These are phyloP conservation scores for Aspidoscelis tigris DNA, from an alignment of 2,113 vertebrate genomes.

Conservation along the genomic window DNA sequence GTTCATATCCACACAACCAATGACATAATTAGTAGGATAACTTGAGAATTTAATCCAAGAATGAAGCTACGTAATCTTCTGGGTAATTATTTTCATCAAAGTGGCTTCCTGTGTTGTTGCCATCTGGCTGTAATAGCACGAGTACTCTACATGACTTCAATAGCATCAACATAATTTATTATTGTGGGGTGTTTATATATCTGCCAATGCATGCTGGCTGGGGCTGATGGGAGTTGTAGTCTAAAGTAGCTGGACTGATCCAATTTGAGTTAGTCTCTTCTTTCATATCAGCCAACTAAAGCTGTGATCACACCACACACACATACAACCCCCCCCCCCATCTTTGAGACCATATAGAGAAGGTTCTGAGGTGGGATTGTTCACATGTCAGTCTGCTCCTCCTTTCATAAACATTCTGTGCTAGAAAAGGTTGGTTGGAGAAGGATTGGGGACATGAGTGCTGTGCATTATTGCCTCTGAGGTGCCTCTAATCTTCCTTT, in stretches of 20 bases:
- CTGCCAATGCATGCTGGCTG: not conserved
- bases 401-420: too few relatives aligned
- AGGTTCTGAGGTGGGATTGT: too few relatives aligned
- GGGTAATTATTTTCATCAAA: constrained; percentile 19
- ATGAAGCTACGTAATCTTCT: not conserved
- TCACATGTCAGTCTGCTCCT: too few relatives aligned
- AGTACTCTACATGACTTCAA: not conserved
- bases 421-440: too few relatives aligned
- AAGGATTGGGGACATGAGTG: too few relatives aligned
- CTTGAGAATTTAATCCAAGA: not conserved
- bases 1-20: not conserved
- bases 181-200: not conserved
- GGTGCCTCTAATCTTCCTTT: too few relatives aligned
- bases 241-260: not conserved
- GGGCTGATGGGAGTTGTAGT: not conserved
- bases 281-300: not conserved
- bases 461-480: too few relatives aligned
- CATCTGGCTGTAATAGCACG: constrained; percentile 2
- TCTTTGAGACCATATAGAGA: too few relatives aligned
- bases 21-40: constrained; percentile 1
- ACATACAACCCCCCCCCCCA: too few relatives aligned
- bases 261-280: not conserved
- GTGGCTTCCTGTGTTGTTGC: constrained; percentile 3
- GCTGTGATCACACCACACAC: too few relatives aligned
- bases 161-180: not conserved